Base-by-base conservation (phyloP, 1,140 invertebrate genomes). In the Parapsyche elsis region DNA sequence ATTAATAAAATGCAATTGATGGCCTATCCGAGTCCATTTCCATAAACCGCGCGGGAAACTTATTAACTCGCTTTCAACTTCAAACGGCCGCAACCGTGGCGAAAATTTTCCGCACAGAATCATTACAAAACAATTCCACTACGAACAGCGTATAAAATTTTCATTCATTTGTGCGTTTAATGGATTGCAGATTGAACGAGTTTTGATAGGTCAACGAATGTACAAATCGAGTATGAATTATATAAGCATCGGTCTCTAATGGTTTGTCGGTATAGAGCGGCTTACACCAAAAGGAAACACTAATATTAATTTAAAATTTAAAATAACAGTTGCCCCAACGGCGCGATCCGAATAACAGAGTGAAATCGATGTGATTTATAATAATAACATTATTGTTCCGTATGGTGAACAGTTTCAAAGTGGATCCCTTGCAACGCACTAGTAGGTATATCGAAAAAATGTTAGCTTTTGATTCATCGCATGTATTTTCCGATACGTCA, bases 231-330 rank as follows among this genome's bases (percentile, higher is more conserved):
- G 16, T 21, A 61, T 61, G 57, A 61, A 61, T 19, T 53, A 53
- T 53, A 53, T 53, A 53, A 14, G 16, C 16, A 12, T 53, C 4
- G 23, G 24, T 26, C 24, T 67, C 4, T 67, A 24, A 30, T 26
- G 21, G 64, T 67, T 53, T 30, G 64, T 5, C 19, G 21, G 64
- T 12, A 21, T 24, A 67, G 5, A 46, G 45, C 73, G 73, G 73
- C 73, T 75, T 19, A 30, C 45, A 46, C 5, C 45, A 75, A 67
- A 75, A 75, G 73, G n/a, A 75, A 75, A 75, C 45, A 57, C 73
- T 49, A 75, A 75, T 75, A 75, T 75, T 46, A 75, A 75, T 75
- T 75, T 75, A 57, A 75, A 75, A 75, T 75, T 46, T 57, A 75
- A 75, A 73, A 75, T 57, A 75, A 46, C 46, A 46, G 24, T 75